Base-by-base conservation (phyloP, 1,140 invertebrate genomes). In the Drosophila cardini region DNA sequence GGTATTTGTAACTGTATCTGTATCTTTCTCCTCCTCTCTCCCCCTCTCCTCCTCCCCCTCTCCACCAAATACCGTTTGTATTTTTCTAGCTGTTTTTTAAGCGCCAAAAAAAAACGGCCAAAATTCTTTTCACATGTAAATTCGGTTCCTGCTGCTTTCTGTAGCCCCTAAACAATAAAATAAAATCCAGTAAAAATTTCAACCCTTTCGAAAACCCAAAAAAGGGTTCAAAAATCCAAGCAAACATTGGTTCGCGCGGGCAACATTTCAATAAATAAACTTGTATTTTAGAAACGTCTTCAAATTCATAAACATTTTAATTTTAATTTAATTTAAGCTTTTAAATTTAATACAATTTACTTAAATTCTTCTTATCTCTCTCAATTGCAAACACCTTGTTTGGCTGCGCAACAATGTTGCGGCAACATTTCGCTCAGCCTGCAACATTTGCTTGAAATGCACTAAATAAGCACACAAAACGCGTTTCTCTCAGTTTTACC, bases 111-210 rank as follows among this genome's bases (percentile, higher is more conserved):
- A 21, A 52, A 56, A 55, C 50, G 36, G 30, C 2, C 10, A 6
- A 18, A 64, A 67, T 34, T n/a, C 45, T 61, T 83, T 83, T 83
- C 50, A 70, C 63, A 83, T 83, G 80, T 68, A 83, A 83, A 82
- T 55, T 18, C 8, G n/a, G 40, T 11, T 40, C 15, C 15, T 48
- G 42, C n/a, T 8, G 16, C 30, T 58, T 8, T 21, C 30, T 63
- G 57, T n/a, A 36, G 40, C 18, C 30, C 10, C 13, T 55, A 46
- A 21, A 40, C 43, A 60, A 68, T 32, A 34, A 34, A 50, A 58
- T 4, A 32, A 69, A 67, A 4, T 11, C 21, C 11, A 7, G 7
- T n/a, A 32, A 50, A 40, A 40, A 46, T 55, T 16, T 0, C 71
- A 68, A 72, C 71, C 70, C 70, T 38, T 72, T 2, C 0, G 32